Base-by-base conservation (phyloP, 2,797 vertebrate genomes). In the Notoglanidium macrostoma region DNA sequence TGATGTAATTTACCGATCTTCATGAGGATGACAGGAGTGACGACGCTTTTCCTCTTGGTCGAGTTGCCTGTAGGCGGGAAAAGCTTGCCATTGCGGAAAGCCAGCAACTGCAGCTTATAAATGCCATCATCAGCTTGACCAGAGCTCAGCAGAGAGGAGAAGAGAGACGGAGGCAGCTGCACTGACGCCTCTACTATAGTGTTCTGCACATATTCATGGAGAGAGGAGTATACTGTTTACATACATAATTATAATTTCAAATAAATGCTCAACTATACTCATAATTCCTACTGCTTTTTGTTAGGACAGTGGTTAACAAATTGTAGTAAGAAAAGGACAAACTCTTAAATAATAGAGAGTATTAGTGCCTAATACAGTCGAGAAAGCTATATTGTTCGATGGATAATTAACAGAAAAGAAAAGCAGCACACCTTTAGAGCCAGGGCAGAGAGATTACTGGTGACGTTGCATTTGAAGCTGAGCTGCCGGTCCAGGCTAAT, bases 61-160 rank as follows among this genome's bases (percentile, higher is more conserved):
- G 97, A 97, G 93, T 99, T 99, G 46, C 97, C 96, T 0, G 97
- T 97, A 68, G 97, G 96, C 44, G 98, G 98, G 49, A 99, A 99
- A 88, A 99, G 97, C 91, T 98, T 99, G 86, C 98, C 98, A 10
- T 99, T 99, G 87, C 97, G 96, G 92, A 99, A 99, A 0, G 97
- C 98, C 77, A 99, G 96, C 74, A 99, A 96, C 72, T 99, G 97
- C 76, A 99, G 97, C 93, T 97, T 99, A 91, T 95, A 99, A 85
- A 96, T 90, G 0, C 95, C 92, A 86, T 99, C 97, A 1, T 99
- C 98, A 0, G 92, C 54, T 59, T 95, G 96, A 89, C 94, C 96
- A 88, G 87, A 95, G 87, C 94, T 95, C 85, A 92, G 93, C 88
- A 96, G 93, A 86, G 97, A 96, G 83, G 92, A 93, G 78, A 99